Evolutionary conservation across 2,113 vertebrate genomes (phyloP).

Genomic region (Hymenochirus boettgeri): DNA sequence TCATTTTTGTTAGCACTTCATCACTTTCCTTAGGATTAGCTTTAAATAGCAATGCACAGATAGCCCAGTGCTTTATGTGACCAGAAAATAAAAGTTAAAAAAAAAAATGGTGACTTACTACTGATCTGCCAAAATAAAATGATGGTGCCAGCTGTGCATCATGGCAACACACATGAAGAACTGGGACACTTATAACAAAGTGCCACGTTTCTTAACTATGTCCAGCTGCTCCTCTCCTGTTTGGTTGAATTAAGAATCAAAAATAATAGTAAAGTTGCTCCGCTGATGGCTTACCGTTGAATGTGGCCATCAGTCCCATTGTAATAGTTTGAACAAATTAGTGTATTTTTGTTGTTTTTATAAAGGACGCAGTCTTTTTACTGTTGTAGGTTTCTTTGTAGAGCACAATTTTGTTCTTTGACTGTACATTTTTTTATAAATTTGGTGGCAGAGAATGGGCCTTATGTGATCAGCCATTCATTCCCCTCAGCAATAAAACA

Average conservation of each 20-base stretch:
- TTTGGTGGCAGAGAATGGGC: constrained; percentile 18
- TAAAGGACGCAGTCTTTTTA: constrained; percentile 35
- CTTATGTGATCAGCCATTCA: constrained; percentile 21
- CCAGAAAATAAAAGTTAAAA: too few relatives aligned
- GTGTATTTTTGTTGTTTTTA: too few relatives aligned
- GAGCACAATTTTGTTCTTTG: constrained; percentile 26
- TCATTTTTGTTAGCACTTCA: too few relatives aligned
- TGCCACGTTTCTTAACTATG: constrained; percentile 38
- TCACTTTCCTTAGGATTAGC: too few relatives aligned
- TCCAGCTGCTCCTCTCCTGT: constrained; percentile 34
- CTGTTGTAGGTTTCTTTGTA: constrained; percentile 32
- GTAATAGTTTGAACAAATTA: constrained; percentile 34
- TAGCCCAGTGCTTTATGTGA: too few relatives aligned
- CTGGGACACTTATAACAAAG: constrained; percentile 35
- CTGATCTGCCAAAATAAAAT: too few relatives aligned
- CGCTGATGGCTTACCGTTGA: constrained; percentile 31
- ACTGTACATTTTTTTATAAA: constrained; percentile 19
- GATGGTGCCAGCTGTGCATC: constrained; percentile 22
- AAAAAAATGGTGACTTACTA: too few relatives aligned
- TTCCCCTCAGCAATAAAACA: neutral
- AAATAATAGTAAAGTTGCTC: constrained; percentile 36
- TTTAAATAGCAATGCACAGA: too few relatives aligned
- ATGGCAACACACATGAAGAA: constrained; percentile 31
- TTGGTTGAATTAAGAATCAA: constrained; percentile 40
- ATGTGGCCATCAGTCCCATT: constrained; percentile 36